These are phyloP conservation scores for Stramonita haemastoma DNA, from an alignment of 2,888 invertebrate species.

Conservation along the genomic window DNA sequence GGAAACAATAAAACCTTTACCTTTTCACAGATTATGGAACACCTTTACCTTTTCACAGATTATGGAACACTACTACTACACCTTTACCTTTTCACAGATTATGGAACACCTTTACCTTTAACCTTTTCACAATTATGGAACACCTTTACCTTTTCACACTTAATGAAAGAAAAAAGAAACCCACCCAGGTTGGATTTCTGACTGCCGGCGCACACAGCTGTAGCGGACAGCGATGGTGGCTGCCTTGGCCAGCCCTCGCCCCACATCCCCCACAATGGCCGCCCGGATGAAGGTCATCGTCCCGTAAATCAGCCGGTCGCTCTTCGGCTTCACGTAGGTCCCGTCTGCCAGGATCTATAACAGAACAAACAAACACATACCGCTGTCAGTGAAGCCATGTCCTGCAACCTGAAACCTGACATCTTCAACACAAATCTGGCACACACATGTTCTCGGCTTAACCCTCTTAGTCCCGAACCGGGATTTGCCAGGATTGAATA, in stretches of 20 bases:
- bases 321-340: conserved; percentile 58
- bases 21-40: too few relatives aligned
- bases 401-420: too few relatives aligned
- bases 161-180: neutral
- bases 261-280: conserved; percentile 87
- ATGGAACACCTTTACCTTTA: too few relatives aligned
- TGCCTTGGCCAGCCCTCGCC: conserved; percentile 85
- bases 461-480: too few relatives aligned
- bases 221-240: conserved; percentile 94
- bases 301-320: conserved; percentile 65
- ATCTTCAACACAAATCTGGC: too few relatives aligned
- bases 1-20: too few relatives aligned
- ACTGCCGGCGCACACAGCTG: conserved; percentile 92
- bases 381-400: neutral
- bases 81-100: too few relatives aligned
- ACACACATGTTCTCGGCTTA: too few relatives aligned
- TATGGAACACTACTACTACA: too few relatives aligned
- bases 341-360: conserved; percentile 65
- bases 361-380: neutral
- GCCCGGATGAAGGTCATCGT: conserved; percentile 90
- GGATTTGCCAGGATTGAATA: too few relatives aligned
- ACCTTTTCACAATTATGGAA: too few relatives aligned
- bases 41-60: too few relatives aligned
- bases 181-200: conserved; percentile 78
- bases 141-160: neutral